A percentile compares a stretch with the other conserved stretches of the same genome.
Evolutionary conservation across 2,797 vertebrate genomes (phyloP).

Genomic region (Diplodus puntazzo): DNA sequence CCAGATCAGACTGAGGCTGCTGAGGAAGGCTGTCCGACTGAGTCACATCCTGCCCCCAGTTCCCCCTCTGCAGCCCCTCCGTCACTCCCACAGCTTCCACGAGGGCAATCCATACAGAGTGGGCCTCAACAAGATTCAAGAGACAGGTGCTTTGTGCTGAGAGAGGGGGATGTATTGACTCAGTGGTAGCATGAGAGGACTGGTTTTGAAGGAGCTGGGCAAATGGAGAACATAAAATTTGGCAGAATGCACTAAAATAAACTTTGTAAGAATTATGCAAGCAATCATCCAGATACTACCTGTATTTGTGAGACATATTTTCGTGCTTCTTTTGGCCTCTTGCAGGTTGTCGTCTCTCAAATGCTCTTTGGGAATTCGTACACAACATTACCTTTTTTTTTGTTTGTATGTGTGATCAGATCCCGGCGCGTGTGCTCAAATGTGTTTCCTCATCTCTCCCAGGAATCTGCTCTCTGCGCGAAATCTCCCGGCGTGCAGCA

Average conservation of each 20-base stretch:
- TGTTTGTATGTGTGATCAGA: conserved; percentile 19
- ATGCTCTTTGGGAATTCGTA: conserved; percentile 3
- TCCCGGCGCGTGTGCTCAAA: conserved; percentile 27
- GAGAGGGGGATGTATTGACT: conserved; percentile 14
- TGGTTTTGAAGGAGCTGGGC: conserved; percentile 15
- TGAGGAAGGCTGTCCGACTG: conserved; percentile 84
- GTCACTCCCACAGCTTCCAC: conserved; percentile 75
- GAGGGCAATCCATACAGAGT: conserved; percentile 70
- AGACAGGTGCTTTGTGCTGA: conserved; percentile 72
- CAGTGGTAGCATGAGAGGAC: not conserved
- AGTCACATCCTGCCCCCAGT: conserved; percentile 77
- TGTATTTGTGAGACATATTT: conserved; percentile 8
- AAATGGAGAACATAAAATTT: conserved; percentile 11
- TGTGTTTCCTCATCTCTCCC: conserved; percentile 39
- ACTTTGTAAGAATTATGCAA: not conserved
- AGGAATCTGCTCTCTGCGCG: conserved; percentile 79
- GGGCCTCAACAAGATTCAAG: conserved; percentile 76
- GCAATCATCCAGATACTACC: conserved; percentile 3
- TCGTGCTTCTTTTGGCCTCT: not conserved
- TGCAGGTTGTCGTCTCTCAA: not conserved
- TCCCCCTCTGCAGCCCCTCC: conserved; percentile 69
- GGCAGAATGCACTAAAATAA: not conserved
- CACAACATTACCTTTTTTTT: not conserved
- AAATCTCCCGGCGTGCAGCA: conserved; percentile 77
- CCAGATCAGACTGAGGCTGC: conserved; percentile 86